Evolutionary conservation across 2,888 invertebrate species (phyloP), one percentile per base, ranked within the genome.

Genomic region (Volucella inanis): DNA sequence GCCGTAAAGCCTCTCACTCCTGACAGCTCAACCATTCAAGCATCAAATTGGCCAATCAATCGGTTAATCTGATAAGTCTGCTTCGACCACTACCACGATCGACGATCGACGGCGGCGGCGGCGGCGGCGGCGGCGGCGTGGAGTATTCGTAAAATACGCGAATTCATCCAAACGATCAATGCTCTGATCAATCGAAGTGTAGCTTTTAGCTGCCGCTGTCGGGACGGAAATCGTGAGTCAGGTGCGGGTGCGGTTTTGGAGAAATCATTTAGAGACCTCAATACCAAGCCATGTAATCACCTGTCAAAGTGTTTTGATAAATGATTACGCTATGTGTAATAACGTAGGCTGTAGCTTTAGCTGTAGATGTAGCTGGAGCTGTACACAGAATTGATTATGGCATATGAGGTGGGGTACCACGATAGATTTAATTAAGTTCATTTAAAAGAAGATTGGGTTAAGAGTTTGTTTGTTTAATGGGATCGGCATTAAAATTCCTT

Each of bases 31-130:
- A 77, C 76, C 81, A 81, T 71, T 85, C 81, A 85, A 77, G 50
- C 85, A 80, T 85, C 85, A 85, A 85, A 85, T 85, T 85, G 85
- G 85, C 85, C 85, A 85, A 85, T 85, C 85, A 85, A 85, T 85
- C 81, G 76, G 57, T 72, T 81, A 72, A 85, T 85, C 85, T 72
- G 85, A 85, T 85, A 85, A 85, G 67, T 72, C 64, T 38, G 67
- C 68, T 50, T 52, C 49, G 70, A 52, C 71, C 9, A 31, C 41
- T 43, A 15, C 18, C 52, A 14, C 22, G 61, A 38, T 43, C 31
- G 31, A 6, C 31, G 14, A 8, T 31, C 14, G 18, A 14, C 38
- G 38, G 8, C 45, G 70, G 9, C n/a, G 3, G 71, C 14, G 14
- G 39, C 14, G 22, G 14, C 22, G 22, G 49, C 14, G 14, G 57